Conservation (phyloP, 2,113 vertebrate genomes). For the Cottus gobio region DNA sequence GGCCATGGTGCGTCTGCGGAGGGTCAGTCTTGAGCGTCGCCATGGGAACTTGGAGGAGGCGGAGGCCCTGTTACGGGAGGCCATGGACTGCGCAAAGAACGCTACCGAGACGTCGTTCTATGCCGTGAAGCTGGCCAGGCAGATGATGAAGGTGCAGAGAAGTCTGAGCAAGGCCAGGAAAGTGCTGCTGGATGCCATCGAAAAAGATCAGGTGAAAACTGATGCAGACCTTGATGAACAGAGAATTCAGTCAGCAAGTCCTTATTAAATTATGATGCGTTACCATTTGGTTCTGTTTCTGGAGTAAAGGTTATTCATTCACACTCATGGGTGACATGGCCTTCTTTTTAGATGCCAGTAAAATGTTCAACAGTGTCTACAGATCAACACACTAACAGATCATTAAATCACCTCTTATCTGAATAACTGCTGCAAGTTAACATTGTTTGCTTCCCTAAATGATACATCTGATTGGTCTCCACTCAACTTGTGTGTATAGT, state of each 20-base stretch:
- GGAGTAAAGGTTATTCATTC: not conserved
- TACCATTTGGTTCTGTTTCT: not conserved
- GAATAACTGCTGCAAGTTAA: not conserved
- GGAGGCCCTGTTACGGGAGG: constrained; percentile 90
- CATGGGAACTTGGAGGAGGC: constrained; percentile 95
- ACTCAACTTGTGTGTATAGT: not conserved
- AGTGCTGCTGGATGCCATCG: constrained; percentile 94
- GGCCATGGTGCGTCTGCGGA: constrained; percentile 94
- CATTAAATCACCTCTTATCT: not conserved
- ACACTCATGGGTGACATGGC: too few species aligned
- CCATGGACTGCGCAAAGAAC: constrained; percentile 88
- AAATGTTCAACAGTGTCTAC: too few species aligned
- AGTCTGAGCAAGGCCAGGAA: constrained; percentile 92
- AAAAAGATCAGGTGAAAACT: constrained; percentile 90
- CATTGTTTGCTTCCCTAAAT: not conserved
- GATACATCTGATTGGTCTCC: not conserved
- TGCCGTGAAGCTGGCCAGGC: constrained; percentile 92
- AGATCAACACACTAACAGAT: not conserved
- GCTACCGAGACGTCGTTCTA: constrained; percentile 90
- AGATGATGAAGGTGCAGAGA: constrained; percentile 94
- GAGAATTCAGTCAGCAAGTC: not conserved
- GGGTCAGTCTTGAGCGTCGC: constrained; percentile 95
- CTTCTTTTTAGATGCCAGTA: not conserved
- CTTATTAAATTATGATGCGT: not conserved
- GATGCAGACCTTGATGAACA: not conserved